These are phyloP conservation scores for Pachyseris speciosa DNA, from an alignment of 64 coral and sea anemone species.

Conservation along the genomic window DNA sequence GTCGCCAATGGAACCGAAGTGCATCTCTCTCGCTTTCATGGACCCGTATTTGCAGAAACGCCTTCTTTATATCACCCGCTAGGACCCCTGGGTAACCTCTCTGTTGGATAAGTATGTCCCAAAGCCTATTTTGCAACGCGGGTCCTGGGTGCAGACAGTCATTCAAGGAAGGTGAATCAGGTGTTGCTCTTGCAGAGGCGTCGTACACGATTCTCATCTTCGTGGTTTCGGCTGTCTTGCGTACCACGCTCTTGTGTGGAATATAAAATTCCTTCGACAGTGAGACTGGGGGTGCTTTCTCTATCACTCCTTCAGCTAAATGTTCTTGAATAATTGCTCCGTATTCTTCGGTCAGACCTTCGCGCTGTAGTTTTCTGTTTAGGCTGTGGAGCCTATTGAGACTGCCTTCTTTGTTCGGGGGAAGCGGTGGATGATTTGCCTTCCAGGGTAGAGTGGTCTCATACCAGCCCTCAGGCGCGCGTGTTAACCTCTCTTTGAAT, in stretches of 20 bases:
- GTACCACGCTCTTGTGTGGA: background rate
- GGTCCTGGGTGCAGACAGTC: no score
- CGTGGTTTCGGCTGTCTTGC: background rate
- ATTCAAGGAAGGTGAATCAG: no score
- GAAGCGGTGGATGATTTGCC: background rate
- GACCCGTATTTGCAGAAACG: conserved; percentile 36
- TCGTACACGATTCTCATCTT: no score
- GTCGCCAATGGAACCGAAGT: conserved; percentile 12
- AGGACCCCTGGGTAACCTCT: background rate
- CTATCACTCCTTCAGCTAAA: background rate
- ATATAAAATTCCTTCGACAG: conserved; percentile 10
- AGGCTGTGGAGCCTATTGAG: background rate
- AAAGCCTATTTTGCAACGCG: no score
- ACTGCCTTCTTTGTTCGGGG: no score
- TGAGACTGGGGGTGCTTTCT: background rate
- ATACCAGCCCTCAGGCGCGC: conserved; percentile 12
- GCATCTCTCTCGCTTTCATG: conserved; percentile 23
- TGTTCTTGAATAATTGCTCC: conserved; percentile 9
- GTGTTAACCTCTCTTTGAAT: background rate
- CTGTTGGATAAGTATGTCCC: background rate
- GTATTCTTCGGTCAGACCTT: conserved; percentile 8
- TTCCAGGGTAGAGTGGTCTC: conserved; percentile 37
- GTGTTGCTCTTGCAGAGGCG: no score
- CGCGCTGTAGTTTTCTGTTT: background rate
- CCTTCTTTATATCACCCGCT: no score